phyloP scores from a whole-genome alignment of 2,797 vertebrate species.

The Esox masquinongy region DNA sequence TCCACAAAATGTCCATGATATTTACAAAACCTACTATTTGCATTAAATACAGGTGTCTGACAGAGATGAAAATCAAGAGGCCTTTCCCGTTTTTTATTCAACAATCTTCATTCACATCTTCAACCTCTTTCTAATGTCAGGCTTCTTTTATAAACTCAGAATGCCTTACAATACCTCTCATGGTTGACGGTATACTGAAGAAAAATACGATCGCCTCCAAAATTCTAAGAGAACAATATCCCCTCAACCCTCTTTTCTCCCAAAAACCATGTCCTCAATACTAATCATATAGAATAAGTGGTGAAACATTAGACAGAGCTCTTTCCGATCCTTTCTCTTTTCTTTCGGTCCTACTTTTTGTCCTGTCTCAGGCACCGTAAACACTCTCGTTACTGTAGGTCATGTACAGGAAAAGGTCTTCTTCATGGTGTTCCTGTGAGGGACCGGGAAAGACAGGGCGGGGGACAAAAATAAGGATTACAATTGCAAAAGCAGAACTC shows the following conservation, averaged over 20 bases:
- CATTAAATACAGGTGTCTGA: conserved; percentile 76
- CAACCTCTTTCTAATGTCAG: too few species aligned
- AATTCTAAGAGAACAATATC: too few species aligned
- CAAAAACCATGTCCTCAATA: too few species aligned
- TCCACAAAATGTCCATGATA: conserved; percentile 68
- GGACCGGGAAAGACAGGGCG: conserved; percentile 28
- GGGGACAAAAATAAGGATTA: not conserved
- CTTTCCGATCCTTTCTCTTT: conserved; percentile 28
- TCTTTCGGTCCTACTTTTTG: conserved; percentile 11
- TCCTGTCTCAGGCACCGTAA: conserved; percentile 86
- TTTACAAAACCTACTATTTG: conserved; percentile 67
- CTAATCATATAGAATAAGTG: too few species aligned
- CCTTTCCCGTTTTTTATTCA: not conserved
- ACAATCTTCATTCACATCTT: too few species aligned
- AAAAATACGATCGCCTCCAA: too few species aligned
- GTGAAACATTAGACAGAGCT: not conserved
- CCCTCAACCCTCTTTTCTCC: too few species aligned
- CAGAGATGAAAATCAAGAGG: conserved; percentile 52
- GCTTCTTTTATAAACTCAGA: too few species aligned
- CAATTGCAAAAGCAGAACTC: not conserved
- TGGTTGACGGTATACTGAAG: not conserved
- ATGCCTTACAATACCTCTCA: too few species aligned
- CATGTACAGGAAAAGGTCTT: conserved; percentile 97
- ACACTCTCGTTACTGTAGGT: conserved; percentile 98
- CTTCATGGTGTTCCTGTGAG: conserved; percentile 91